Evolutionary conservation across 2,113 vertebrate genomes (phyloP), one percentile per base, ranked within the genome.

Genomic region (Anoura caudifer): DNA sequence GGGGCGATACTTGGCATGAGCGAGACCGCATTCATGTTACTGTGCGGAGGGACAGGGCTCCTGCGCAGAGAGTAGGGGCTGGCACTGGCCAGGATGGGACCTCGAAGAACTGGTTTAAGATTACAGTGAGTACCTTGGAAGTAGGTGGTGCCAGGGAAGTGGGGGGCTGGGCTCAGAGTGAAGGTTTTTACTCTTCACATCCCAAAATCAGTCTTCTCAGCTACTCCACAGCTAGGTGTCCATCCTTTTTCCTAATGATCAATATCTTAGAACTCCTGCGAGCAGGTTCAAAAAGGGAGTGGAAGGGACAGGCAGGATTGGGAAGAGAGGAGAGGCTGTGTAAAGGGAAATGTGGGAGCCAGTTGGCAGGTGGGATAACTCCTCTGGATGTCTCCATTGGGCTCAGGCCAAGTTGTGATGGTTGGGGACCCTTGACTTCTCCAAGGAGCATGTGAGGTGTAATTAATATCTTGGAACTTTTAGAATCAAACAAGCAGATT

Each of bases 51-150:
- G 97, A 98, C 65, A 94, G 90, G 52, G 43, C 41, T 69, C 69
- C 63, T 56, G 45, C 73, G 7, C 97, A 97, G 1, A 97, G 96
- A 50, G 76, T 45, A 22, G 75, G 47, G 7, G 83, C 97, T 65
- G 97, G 98, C n/a, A 94, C 92, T 19, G 98, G 96, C 90, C 92
- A 93, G 67, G 95, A 95, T 0, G 95, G 91, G 5, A 19, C 89
- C 13, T 95, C 91, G 14, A 98, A 96, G 15, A 98, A 96, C 65
- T 99, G 99, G 99, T 99, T 98, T 97, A 99, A 98, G 97, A 98
- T 99, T 56, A 99, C 99, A 72, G 99, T 99, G 96, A 86, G 99
- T 98, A 45, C 11, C 7, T 70, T 38, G 61, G 54, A 15, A 54
- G 19, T 3, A 15, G 26, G 3, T 12, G 1, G 24, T n/a, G 13